Conservation (phyloP, 2,113 vertebrate species). For the Hirundichthys speculiger region DNA sequence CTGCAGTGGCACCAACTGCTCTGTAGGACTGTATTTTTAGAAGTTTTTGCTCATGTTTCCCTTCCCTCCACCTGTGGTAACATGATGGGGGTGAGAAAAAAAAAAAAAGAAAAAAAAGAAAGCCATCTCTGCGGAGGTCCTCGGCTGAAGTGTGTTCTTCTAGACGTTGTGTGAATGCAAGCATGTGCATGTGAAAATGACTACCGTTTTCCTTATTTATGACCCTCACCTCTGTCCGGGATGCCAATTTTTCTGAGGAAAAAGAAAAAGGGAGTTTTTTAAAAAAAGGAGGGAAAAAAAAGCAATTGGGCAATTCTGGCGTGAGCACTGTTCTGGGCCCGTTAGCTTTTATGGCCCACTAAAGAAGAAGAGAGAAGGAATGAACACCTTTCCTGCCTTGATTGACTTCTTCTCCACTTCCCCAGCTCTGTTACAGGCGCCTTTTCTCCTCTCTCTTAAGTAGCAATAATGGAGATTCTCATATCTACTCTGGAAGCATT, state of each 20-base stretch:
- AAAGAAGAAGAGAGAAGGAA: slow-evolving; percentile 68
- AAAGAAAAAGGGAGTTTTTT: not conserved
- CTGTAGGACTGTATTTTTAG: slow-evolving; percentile 78
- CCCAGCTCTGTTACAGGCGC: slow-evolving; percentile 43
- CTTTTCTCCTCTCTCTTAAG: slow-evolving; percentile 56
- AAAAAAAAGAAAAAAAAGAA: slow-evolving; percentile 5
- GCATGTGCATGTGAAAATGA: slow-evolving; percentile 46
- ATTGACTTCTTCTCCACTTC: slow-evolving; percentile 65
- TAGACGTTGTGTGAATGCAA: slow-evolving; percentile 11
- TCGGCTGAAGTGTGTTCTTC: not conserved
- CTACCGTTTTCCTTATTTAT: slow-evolving; percentile 80
- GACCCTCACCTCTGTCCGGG: slow-evolving; percentile 73
- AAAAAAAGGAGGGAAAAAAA: slow-evolving; percentile 12
- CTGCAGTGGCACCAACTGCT: slow-evolving; percentile 67
- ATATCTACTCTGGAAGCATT: slow-evolving; percentile 52
- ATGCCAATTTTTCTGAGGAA: slow-evolving; percentile 68
- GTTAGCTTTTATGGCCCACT: slow-evolving; percentile 80
- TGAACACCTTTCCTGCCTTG: slow-evolving; percentile 70
- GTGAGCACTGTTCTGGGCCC: slow-evolving; percentile 70
- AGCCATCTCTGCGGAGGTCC: slow-evolving; percentile 53
- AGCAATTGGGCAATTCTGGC: slow-evolving; percentile 63
- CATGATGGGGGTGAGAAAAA: slow-evolving; percentile 1
- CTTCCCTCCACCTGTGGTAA: slow-evolving; percentile 58
- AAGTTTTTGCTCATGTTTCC: slow-evolving; percentile 53
- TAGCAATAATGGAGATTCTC: slow-evolving; percentile 63